These are phyloP conservation scores for Corythaixoides concolor DNA, from an alignment of 2,113 vertebrate species.

Conservation along the genomic window DNA sequence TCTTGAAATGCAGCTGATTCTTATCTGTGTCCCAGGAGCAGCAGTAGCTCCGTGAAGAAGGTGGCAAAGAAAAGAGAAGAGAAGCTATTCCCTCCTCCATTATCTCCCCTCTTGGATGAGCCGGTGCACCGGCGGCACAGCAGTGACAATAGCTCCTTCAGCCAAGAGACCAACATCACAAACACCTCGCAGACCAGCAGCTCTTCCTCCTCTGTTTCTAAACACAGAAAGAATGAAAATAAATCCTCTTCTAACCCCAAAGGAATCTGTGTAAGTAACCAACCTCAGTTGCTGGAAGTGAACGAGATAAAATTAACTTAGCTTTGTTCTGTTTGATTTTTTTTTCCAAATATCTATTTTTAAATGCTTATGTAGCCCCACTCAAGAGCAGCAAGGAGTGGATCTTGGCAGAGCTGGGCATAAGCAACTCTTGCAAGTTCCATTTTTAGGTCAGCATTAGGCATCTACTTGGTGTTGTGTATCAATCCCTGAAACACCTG, in stretches of 20 bases:
- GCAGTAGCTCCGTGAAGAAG: constrained; percentile 80
- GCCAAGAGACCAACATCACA: constrained; percentile 75
- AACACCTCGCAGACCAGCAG: constrained; percentile 55
- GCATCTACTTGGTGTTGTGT: not conserved
- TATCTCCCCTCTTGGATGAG: constrained; percentile 89
- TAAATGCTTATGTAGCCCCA: not conserved
- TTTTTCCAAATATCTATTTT: not conserved
- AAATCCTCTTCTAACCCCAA: constrained; percentile 82
- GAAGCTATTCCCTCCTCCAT: constrained; percentile 88
- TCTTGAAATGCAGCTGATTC: not conserved
- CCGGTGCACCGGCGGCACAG: constrained; percentile 75
- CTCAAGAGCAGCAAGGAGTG: not conserved
- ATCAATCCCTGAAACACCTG: not conserved
- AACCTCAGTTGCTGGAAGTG: not conserved
- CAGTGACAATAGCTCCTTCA: constrained; percentile 78
- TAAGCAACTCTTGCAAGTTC: not conserved
- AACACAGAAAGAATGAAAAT: constrained; percentile 86
- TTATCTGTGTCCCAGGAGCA: constrained; percentile 60
- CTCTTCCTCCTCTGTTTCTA: constrained; percentile 73
- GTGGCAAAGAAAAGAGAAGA: constrained; percentile 85
- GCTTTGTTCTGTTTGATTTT: not conserved
- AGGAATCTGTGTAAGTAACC: constrained; percentile 80
- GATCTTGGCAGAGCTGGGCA: not conserved
- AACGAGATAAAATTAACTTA: not conserved
- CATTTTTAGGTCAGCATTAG: not conserved